Percentiles rank a stretch among this genome's conserved stretches.
phyloP scores from a whole-genome alignment of 2,888 invertebrate genomes.

The Lamellibrachia columna region DNA sequence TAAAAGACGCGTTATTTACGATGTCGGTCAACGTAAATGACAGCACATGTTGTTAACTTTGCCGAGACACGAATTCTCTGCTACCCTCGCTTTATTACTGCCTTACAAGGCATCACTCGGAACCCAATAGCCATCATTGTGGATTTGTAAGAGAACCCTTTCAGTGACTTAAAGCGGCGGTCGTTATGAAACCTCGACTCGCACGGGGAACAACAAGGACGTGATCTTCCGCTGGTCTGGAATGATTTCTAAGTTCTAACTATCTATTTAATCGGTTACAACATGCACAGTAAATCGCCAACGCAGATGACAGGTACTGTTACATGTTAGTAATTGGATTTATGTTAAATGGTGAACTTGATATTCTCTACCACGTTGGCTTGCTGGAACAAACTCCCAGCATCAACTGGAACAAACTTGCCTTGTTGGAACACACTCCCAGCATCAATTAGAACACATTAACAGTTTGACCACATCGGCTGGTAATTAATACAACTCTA shows the following conservation, averaged over 20 bases:
- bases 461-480: background rate
- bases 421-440: background rate
- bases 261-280: background rate
- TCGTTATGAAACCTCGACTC: background rate
- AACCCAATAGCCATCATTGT: background rate
- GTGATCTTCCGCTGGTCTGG: background rate
- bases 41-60: background rate
- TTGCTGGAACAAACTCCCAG: background rate
- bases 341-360: background rate
- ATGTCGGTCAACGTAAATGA: background rate
- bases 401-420: background rate
- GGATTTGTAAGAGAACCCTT: background rate
- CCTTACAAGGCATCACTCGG: background rate
- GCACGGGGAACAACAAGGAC: background rate
- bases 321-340: constrained; percentile 3
- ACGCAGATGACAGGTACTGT: background rate
- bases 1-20: background rate
- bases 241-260: background rate
- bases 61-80: background rate
- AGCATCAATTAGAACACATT: background rate
- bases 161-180: background rate
- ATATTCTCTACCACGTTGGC: background rate
- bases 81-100: background rate
- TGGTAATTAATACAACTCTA: background rate
- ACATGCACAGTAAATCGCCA: background rate